Base-by-base conservation (phyloP, 2,888 invertebrate species). In the Nycteola revayana region DNA sequence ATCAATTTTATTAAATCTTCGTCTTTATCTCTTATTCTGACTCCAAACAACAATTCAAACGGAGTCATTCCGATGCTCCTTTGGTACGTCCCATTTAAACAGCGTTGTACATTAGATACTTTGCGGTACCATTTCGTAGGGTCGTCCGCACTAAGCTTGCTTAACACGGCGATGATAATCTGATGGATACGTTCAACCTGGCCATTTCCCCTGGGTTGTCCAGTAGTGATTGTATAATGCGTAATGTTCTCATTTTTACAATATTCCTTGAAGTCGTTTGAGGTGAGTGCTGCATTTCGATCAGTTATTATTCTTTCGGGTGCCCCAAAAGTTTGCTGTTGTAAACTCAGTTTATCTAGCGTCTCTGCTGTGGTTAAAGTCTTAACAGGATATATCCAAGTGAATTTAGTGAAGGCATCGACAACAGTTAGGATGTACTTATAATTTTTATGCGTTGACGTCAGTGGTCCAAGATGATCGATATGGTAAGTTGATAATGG, bases 51-150 rank as follows among this genome's bases (percentile, higher is more conserved):
- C 1, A 45, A 11, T n/a, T n/a, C n/a, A n/a, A n/a, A n/a, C n/a
- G n/a, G n/a, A n/a, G n/a, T n/a, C n/a, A n/a, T n/a, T n/a, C 33
- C 24, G 1, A 57, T 45, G 7, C 49, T 51, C 27, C 57, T 24
- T 28, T 56, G 50, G 9, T 30, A 51, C 0, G 57, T 60, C 0
- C 42, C 25, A 25, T 59, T 59, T 1, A 60, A 1, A 3, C 10
- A 25, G 1, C 33, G 10, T 22, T 49, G 44, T 1, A 40, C 31
- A 3, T 5, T 9, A 5, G 28, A 17, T 0, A 44, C 33, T 7
- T 10, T n/a, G 1, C 20, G 22, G 21, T 42, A 49, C 49, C 42
- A 42, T 26, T 32, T 25, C 1, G 22, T 14, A 0, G 34, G 28
- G 8, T 42, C 28, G 9, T 38, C 43, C 7, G 22, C 9, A 9